A percentile compares a stretch with the other conserved stretches of the same genome.
Evolutionary conservation across 2,888 invertebrate species (phyloP).

Genomic region (Linnaemya vulpina): DNA sequence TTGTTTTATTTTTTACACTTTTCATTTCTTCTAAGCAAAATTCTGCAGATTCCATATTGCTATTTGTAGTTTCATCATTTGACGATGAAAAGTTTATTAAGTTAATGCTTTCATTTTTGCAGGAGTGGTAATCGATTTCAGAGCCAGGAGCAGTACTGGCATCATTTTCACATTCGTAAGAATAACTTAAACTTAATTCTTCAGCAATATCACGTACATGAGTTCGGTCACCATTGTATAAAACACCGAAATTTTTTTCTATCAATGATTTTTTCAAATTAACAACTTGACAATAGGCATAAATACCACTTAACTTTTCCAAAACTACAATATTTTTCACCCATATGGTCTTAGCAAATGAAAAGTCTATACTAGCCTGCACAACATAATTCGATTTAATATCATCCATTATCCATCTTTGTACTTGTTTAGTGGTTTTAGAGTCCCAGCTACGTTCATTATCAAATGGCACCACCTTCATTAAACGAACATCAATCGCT

Average conservation of each 20-base stretch:
- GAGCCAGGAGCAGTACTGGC: constrained; percentile 40
- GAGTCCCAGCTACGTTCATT: constrained; percentile 85
- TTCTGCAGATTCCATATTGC: constrained; percentile 52
- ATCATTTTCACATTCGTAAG: neutral
- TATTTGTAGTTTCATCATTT: constrained; percentile 67
- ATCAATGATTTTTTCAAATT: constrained; percentile 75
- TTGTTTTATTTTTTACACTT: neutral
- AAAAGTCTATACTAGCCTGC: constrained; percentile 77
- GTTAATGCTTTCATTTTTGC: constrained; percentile 69
- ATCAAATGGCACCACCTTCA: constrained; percentile 84
- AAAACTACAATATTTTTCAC: constrained; percentile 77
- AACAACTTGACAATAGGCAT: constrained; percentile 71
- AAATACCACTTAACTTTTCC: constrained; percentile 74
- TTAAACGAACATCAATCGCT: constrained; percentile 84
- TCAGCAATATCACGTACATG: constrained; percentile 72
- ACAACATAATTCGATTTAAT: constrained; percentile 77
- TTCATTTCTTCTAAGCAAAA: constrained; percentile 9
- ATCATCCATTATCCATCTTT: constrained; percentile 80
- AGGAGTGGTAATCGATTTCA: constrained; percentile 65
- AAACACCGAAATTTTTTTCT: constrained; percentile 71
- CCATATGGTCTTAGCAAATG: constrained; percentile 77
- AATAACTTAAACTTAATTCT: constrained; percentile 64
- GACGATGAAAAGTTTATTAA: constrained; percentile 73
- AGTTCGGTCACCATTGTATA: constrained; percentile 60
- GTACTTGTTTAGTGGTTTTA: constrained; percentile 81